Evolutionary conservation across 2,113 vertebrate species (phyloP).

Genomic region (Dasyprocta punctata): DNA sequence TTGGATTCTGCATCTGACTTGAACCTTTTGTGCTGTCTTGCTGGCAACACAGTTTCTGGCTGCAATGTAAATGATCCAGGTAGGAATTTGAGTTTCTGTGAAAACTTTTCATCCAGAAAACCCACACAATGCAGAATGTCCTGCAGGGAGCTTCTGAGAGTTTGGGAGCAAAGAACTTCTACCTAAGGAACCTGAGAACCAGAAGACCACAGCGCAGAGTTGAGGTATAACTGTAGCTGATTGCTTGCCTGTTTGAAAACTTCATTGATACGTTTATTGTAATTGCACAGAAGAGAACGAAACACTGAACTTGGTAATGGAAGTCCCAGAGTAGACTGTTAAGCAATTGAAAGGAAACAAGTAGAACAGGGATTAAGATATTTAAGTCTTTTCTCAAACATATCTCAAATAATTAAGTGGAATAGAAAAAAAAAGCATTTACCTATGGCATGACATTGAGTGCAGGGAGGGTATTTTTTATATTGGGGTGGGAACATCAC

Average conservation of each 20-base stretch:
- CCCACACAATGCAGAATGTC: too few relatives aligned
- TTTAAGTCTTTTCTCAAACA: too few relatives aligned
- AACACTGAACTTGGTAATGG: background rate
- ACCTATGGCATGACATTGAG: too few relatives aligned
- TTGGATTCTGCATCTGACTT: background rate
- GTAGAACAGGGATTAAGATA: background rate
- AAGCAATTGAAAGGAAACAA: background rate
- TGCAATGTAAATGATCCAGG: background rate
- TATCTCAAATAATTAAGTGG: too few relatives aligned
- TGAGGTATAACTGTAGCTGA: too few relatives aligned
- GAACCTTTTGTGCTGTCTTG: accelerated
- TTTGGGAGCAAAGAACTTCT: too few relatives aligned
- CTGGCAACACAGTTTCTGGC: background rate
- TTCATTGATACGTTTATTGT: background rate
- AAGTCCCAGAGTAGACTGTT: background rate
- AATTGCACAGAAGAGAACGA: background rate
- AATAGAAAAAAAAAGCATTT: too few relatives aligned
- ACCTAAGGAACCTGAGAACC: background rate
- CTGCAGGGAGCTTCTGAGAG: too few relatives aligned
- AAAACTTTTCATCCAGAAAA: too few relatives aligned
- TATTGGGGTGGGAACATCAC: background rate
- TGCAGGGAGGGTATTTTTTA: background rate
- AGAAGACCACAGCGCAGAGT: background rate
- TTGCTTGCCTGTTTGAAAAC: background rate
- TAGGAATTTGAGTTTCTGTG: background rate